Evolutionary conservation across 2,113 vertebrate genomes (phyloP), one percentile per base, ranked within the genome.

Genomic region (Anser cygnoides): DNA sequence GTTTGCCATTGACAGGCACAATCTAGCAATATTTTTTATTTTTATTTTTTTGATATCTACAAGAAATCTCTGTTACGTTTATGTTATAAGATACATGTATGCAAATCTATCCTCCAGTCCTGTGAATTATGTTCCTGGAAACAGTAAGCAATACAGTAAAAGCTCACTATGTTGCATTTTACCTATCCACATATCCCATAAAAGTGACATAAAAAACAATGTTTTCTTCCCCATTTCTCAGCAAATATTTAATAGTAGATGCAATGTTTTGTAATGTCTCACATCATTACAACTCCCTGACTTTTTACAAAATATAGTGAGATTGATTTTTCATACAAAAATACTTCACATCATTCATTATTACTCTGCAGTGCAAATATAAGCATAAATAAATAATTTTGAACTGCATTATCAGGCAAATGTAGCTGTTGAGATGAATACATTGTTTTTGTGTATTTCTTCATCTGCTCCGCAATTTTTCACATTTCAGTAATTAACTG

Each of bases 1-100:
- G 5, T 91, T 94, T 75, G 31, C 52, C 22, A 11, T 49, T 94
- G 92, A 93, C 94, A 92, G 86, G 46, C 17, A 1, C 37, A 59
- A 89, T 78, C 61, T 76, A 76, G 82, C 67, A 87, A 66, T 67
- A 77, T 11, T 52, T 83, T 95, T 94, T 92, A 37, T 68, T 84
- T 96, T 95, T 96, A 90, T 44, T 95, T 95, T 96, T 90, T 95
- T 13, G 11, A 50, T 50, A 95, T 80, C 86, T 96, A 94, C 89
- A 95, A 93, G 92, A 93, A 93, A 92, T 90, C 87, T 94, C 81
- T 78, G 81, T 77, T 93, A 87, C 49, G 84, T 95, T 92, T 96
- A 77, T 90, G 62, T 87, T 94, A 84, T 92, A 92, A 95, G 89
- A 95, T 92, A 94, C 91, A 94, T 39, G 62, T 74, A 97, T 96